Evolutionary conservation across 1,140 invertebrate species (phyloP), one percentile per base, ranked within the genome.

Genomic region (Andricus grossulariae): DNA sequence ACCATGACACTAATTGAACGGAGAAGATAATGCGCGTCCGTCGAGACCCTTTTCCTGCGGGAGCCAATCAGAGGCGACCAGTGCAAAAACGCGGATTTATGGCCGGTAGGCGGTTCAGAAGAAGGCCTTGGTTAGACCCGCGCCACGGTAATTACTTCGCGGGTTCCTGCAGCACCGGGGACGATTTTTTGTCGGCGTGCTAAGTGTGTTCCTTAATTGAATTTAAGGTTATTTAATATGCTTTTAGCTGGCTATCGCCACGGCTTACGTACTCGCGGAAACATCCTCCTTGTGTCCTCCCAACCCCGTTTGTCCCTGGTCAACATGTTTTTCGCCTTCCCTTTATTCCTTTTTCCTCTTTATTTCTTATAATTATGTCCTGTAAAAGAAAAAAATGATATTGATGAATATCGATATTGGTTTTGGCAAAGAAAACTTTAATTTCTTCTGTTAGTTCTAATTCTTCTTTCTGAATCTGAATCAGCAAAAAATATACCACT

Each of bases 191-290:
- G 80, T 79, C 77, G 75, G 75, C 73, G 73, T 54, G 81, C 85
- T 85, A 86, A 88, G 86, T 86, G 87, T 84, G 81, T 84, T 82
- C 80, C 81, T 86, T 91, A 90, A 91, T 91, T 91, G 88, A 91
- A 91, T 91, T 90, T 90, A 88, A 89, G 84, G 81, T 90, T 89
- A 88, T 90, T 90, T 88, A 89, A 90, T 89, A 86, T 82, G 87
- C 87, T 88, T 88, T 88, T 86, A 83, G 77, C 70, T 51, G 52
- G 83, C 76, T 83, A 85, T 86, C 82, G 77, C 60, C 4, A 66
- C 32, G 57, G 57, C 25, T 45, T 66, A 39, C 60, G 60, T 66
- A 66, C 60, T 39, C 32, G 60, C 25, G 60, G 60, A 66, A 66
- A 66, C 60, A 45, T 45, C 25, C 8, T 66, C 25, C 60, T 45